Evolutionary conservation across 2,797 vertebrate genomes (phyloP), one percentile per base, ranked within the genome.

Genomic region (Sebastes kiyomatsui): DNA sequence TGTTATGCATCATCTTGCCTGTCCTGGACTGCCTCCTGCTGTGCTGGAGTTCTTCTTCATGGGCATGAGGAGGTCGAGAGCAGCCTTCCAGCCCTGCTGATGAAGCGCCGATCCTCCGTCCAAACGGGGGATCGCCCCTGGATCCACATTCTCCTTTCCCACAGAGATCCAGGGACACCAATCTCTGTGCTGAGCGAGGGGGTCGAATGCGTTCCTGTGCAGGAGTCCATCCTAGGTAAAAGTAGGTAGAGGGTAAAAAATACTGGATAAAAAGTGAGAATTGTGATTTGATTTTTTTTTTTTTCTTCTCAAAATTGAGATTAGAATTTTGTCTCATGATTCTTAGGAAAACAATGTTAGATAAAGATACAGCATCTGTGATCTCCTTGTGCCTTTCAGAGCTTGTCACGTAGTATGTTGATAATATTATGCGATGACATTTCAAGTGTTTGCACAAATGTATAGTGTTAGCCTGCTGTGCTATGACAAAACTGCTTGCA

Each of bases 161-260:
- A 81, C 11, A 1, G 91, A 96, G 68, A 99, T 93, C 98, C 98
- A 99, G 9, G 98, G 98, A 86, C 98, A 99, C 98, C 98, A 99
- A 81, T 98, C 97, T 8, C 97, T 96, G 88, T 99, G 98, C 91
- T 99, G 98, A 38, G 95, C 94, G 3, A 96, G 86, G 4, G 98
- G 98, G 74, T 99, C 96, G 59, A 99, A 99, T 46, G 95, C 92
- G 66, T 93, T 96, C 87, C 94, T 96, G 22, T 90, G 71, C 77
- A 96, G 86, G 3, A 89, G 35, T 7, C 96, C 97, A 93, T 97
- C 96, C 95, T 95, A 75, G 72, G 25, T 25, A 91, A 23, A 72
- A 65, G 16, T 8, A 1, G 38, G 38, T 16, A 18, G 14, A 42
- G 38, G 38, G 38, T 42, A 0, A 42, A 42, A 7, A 42, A 7